phyloP scores from a whole-genome alignment of 2,888 invertebrate species.

The Hirtodrosophila confusa region DNA sequence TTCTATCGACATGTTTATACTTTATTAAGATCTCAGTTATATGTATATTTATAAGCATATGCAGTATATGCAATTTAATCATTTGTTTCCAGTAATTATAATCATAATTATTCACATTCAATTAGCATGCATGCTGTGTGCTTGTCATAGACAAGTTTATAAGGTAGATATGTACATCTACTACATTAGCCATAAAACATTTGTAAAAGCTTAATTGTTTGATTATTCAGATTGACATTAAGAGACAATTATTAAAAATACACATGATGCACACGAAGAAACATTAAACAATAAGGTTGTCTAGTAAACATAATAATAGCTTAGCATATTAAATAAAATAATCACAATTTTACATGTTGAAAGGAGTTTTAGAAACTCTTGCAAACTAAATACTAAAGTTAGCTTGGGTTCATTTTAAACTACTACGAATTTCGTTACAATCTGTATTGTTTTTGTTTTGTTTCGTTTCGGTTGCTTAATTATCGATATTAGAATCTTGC shows the following conservation, averaged over 20 bases:
- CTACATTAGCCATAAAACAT: conserved; percentile 3
- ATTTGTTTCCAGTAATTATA: conserved; percentile 36
- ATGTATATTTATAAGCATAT: conserved; percentile 28
- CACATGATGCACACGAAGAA: conserved; percentile 9
- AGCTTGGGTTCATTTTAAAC: conserved; percentile 14
- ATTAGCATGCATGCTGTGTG: conserved; percentile 31
- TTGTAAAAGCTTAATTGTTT: conserved; percentile 2
- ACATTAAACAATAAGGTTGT: conserved; percentile 14
- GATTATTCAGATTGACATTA: conserved; percentile 8
- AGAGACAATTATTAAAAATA: conserved; percentile 3
- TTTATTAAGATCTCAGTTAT: conserved; percentile 55
- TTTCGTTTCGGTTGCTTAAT: conserved; percentile 20
- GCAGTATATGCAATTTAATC: conserved; percentile 4
- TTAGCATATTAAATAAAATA: conserved; percentile 65
- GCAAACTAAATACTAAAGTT: conserved; percentile 54
- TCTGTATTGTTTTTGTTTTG: conserved; percentile 14
- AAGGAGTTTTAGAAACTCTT: conserved; percentile 65
- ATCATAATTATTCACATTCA: conserved; percentile 38
- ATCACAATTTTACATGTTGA: conserved; percentile 65
- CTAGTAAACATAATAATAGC: conserved; percentile 52
- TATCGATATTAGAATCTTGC: conserved; percentile 48
- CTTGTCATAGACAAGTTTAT: no score
- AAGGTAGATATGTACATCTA: conserved; percentile 23
- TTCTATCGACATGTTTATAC: conserved; percentile 74
- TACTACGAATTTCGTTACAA: conserved; percentile 36